Evolutionary conservation across 2,113 vertebrate genomes (phyloP).

Genomic region (Eira barbara): DNA sequence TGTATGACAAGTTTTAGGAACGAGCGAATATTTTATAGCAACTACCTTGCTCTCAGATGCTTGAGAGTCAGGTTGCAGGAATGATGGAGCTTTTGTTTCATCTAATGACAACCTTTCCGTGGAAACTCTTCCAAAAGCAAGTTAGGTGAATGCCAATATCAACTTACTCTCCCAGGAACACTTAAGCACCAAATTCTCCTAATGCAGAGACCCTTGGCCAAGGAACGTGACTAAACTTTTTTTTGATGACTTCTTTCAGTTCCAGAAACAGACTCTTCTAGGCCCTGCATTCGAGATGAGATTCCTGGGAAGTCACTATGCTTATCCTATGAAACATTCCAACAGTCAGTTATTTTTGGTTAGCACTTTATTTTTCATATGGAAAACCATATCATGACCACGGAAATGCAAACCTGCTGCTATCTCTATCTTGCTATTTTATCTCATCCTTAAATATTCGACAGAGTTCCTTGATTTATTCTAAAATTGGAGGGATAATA

Average conservation of each 20-base stretch:
- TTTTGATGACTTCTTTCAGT: background rate
- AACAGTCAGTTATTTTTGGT: conserved; percentile 48
- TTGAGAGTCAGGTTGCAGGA: background rate
- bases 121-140: conserved; percentile 49
- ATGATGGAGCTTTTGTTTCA: background rate
- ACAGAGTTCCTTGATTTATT: conserved; percentile 45
- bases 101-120: background rate
- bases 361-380: conserved; percentile 16
- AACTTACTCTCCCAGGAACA: conserved; percentile 42
- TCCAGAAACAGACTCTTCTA: background rate
- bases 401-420: conserved; percentile 56
- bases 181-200: background rate
- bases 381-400: conserved; percentile 45
- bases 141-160: conserved; percentile 26
- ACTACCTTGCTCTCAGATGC: background rate
- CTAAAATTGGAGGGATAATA: conserved; percentile 46
- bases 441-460: conserved; percentile 44
- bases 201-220: background rate
- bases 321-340: background rate
- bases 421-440: background rate
- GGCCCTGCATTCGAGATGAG: background rate
- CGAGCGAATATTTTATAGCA: background rate
- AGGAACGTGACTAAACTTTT: conserved; percentile 16
- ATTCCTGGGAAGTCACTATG: background rate
- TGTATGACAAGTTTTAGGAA: background rate